phyloP scores from a whole-genome alignment of 2,113 vertebrate species.

The Mastomys coucha region DNA sequence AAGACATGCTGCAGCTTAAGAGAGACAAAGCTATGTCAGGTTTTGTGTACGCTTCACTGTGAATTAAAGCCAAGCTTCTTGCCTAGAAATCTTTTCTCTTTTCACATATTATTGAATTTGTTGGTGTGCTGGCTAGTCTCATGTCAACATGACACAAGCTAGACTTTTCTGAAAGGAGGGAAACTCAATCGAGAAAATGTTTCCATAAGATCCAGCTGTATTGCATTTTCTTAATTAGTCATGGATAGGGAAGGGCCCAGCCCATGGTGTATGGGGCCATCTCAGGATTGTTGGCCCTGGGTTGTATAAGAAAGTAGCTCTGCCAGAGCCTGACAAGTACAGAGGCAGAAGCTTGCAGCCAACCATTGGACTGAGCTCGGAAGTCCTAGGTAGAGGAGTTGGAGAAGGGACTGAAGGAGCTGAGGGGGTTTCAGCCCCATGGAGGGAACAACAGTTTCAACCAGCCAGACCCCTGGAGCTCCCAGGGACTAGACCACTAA shows the following conservation, averaged over 20 bases:
- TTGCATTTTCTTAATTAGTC: neutral
- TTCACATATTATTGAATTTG: constrained; percentile 10
- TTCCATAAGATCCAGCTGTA: neutral
- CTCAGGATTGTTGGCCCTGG: neutral
- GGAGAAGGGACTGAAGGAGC: no score
- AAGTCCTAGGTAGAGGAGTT: no score
- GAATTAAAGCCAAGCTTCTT: constrained; percentile 1
- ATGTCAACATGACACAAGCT: neutral
- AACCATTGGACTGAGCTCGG: no score
- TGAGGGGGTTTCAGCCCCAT: no score
- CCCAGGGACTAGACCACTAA: no score
- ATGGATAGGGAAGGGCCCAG: neutral
- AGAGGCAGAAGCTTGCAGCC: no score
- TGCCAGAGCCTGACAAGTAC: no score
- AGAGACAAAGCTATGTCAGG: neutral
- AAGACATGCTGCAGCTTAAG: neutral
- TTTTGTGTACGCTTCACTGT: neutral
- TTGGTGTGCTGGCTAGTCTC: neutral
- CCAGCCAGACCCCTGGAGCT: no score
- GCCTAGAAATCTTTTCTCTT: constrained; percentile 23
- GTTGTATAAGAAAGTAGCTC: neutral
- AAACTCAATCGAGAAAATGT: neutral
- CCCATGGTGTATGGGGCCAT: neutral
- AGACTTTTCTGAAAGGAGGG: neutral
- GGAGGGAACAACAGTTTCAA: no score